Evolutionary conservation across 2,797 vertebrate species (phyloP).

Genomic region (Rhinatrema bivittatum): DNA sequence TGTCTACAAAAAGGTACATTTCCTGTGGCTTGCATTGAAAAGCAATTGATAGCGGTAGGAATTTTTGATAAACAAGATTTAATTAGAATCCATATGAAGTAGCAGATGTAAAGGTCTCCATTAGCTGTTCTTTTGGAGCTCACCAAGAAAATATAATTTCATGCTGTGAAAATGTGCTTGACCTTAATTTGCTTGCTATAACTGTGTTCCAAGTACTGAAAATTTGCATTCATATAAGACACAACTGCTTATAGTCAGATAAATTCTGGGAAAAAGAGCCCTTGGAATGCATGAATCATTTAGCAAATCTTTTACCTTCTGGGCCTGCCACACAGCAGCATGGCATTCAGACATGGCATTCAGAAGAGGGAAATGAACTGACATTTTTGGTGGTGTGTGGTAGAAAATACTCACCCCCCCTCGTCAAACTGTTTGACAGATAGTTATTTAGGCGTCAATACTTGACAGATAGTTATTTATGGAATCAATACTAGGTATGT

Average conservation of each 20-base stretch:
- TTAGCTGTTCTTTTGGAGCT: conserved; percentile 33
- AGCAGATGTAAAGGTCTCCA: conserved; percentile 21
- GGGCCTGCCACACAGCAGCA: not conserved
- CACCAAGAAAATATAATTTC: conserved; percentile 21
- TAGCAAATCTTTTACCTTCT: conserved; percentile 3
- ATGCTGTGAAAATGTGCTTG: conserved; percentile 30
- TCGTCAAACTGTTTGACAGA: not conserved
- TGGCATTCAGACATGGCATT: conserved; percentile 5
- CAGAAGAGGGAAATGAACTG: conserved; percentile 4
- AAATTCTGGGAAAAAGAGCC: not conserved
- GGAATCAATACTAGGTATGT: too few species aligned
- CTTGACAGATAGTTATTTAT: not conserved
- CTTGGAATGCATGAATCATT: not conserved
- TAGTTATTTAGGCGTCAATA: not conserved
- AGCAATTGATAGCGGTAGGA: too few species aligned
- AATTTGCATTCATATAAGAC: conserved; percentile 2
- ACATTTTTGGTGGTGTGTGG: not conserved
- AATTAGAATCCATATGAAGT: conserved; percentile 22
- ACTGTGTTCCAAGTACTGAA: conserved; percentile 4
- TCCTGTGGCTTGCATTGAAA: too few species aligned
- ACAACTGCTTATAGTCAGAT: conserved; percentile 3
- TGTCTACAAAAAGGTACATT: too few species aligned
- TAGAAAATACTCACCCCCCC: not conserved
- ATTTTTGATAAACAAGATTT: conserved; percentile 11
- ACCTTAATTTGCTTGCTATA: conserved; percentile 23